Evolutionary conservation across 2,888 invertebrate genomes (phyloP).

Genomic region (Lottia scabra): DNA sequence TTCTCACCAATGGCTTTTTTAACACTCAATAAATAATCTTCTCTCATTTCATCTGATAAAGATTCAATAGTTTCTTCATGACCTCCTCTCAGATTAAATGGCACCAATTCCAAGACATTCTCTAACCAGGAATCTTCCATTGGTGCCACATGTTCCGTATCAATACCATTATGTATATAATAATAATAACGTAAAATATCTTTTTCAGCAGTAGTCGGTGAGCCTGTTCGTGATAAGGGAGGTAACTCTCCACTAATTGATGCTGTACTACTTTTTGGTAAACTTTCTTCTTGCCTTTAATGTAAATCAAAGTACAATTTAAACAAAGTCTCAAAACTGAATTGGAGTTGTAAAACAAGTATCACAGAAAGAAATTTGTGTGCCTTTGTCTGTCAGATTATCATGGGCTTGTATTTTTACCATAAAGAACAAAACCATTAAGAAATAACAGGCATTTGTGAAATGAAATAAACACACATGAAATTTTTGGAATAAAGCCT

Average conservation of each 20-base stretch:
- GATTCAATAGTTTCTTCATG: constrained; percentile 67
- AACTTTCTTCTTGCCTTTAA: constrained; percentile 63
- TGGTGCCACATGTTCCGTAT: constrained; percentile 89
- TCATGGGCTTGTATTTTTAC: too few species aligned
- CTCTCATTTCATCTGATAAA: constrained; percentile 83
- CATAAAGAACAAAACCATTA: too few species aligned
- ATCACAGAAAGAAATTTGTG: too few species aligned
- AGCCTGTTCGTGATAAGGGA: constrained; percentile 56
- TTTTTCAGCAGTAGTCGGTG: constrained; percentile 67
- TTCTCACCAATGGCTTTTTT: constrained; percentile 80
- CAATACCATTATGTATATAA: constrained; percentile 90
- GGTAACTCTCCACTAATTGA: constrained; percentile 56
- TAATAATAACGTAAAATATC: constrained; percentile 82
- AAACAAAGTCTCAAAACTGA: too few species aligned
- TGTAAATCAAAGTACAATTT: background rate
- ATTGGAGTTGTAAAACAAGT: too few species aligned
- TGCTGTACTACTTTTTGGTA: constrained; percentile 50
- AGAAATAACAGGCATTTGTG: too few species aligned
- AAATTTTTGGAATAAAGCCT: too few species aligned
- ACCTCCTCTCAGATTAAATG: constrained; percentile 62
- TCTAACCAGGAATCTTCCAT: constrained; percentile 81
- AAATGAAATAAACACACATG: too few species aligned
- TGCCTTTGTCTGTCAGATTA: too few species aligned
- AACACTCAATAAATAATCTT: constrained; percentile 87
- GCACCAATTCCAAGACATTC: constrained; percentile 69